These are phyloP conservation scores for Forpus xanthops DNA, from an alignment of 2,797 vertebrate genomes.

Conservation along the genomic window DNA sequence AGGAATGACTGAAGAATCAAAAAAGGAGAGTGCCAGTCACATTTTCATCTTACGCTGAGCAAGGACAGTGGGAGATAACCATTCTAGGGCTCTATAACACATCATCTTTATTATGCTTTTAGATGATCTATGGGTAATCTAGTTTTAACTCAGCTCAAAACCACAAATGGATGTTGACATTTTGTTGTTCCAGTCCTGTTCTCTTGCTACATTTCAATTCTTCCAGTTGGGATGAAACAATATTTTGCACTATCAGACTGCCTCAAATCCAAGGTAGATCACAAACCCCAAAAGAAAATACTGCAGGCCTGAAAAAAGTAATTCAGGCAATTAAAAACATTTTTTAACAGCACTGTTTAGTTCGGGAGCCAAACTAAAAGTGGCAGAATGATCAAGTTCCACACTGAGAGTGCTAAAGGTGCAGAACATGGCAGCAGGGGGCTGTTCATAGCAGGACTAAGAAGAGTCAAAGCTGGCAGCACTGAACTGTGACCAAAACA, in stretches of 20 bases:
- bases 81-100: neutral
- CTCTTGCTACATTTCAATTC: neutral
- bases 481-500: neutral
- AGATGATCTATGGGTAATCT: neutral
- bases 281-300: neutral
- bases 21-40: neutral
- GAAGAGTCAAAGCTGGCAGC: neutral
- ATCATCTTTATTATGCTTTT: neutral
- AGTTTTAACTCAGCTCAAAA: neutral
- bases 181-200: neutral
- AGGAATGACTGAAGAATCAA: neutral
- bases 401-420: accelerated
- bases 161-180: neutral
- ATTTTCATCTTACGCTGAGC: neutral
- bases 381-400: neutral
- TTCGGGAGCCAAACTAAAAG: neutral
- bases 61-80: neutral
- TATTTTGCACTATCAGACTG: neutral
- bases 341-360: neutral
- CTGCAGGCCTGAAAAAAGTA: neutral
- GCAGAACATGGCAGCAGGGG: neutral
- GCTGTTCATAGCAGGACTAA: neutral
- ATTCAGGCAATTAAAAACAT: neutral
- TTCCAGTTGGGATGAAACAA: neutral
- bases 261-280: neutral